Conservation (phyloP, 2,797 vertebrate species). For the Sphenodon punctatus region DNA sequence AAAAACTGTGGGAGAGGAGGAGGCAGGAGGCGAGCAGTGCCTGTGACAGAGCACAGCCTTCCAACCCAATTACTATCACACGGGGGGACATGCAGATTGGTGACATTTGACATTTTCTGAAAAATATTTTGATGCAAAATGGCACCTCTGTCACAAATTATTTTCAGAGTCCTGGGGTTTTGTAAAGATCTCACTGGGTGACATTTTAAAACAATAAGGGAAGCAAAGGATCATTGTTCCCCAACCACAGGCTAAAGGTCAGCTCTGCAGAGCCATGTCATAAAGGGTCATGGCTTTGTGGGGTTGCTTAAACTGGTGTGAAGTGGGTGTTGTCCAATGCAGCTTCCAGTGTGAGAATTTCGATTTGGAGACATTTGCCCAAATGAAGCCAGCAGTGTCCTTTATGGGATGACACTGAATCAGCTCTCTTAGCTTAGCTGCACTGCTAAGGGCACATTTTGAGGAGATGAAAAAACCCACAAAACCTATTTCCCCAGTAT, state of each 20-base stretch:
- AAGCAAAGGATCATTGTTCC: not conserved
- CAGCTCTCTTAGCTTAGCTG: too few relatives aligned
- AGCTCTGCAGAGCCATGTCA: not conserved
- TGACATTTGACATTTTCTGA: constrained; percentile 63
- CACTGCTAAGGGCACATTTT: too few relatives aligned
- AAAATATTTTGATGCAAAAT: constrained; percentile 67
- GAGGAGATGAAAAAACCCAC: too few relatives aligned
- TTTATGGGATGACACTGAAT: too few relatives aligned
- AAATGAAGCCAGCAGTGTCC: not conserved
- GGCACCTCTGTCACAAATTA: constrained; percentile 71
- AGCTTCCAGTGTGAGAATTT: not conserved
- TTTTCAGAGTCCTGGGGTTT: constrained; percentile 53
- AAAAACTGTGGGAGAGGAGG: not conserved
- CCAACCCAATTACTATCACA: constrained; percentile 61
- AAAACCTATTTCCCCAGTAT: too few relatives aligned
- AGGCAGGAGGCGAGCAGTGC: constrained; percentile 8
- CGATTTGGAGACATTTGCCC: not conserved
- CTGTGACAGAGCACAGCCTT: constrained; percentile 37
- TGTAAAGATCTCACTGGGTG: not conserved
- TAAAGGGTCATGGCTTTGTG: not conserved
- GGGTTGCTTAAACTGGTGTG: not conserved
- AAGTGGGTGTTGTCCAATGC: not conserved
- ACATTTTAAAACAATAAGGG: not conserved
- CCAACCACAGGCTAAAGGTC: fast-evolving
- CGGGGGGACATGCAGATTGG: constrained; percentile 55